Evolutionary conservation across 2,888 invertebrate species (phyloP).

Genomic region (Vannuccia rotundouncinata): DNA sequence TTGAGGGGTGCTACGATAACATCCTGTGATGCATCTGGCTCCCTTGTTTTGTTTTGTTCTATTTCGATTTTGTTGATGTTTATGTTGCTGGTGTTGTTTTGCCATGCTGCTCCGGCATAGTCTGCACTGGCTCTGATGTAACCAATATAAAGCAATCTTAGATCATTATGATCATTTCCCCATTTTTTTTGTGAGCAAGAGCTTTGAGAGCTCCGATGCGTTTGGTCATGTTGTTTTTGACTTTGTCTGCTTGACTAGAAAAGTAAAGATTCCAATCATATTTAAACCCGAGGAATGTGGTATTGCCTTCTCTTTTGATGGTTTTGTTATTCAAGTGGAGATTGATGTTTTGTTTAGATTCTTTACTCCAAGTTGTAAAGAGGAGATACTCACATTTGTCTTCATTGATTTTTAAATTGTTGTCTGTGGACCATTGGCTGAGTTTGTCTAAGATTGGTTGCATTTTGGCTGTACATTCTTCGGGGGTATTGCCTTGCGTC

Average conservation of each 20-base stretch:
- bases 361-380: not conserved
- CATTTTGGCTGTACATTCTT: not conserved
- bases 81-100: not conserved
- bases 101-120: not conserved
- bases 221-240: not conserved
- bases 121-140: not conserved
- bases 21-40: constrained; percentile 25
- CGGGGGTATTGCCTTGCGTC: not conserved
- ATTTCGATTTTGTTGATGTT: not conserved
- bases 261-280: not conserved
- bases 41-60: constrained; percentile 22
- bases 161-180: not conserved
- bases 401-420: not conserved
- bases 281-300: not conserved
- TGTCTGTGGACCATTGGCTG: not conserved
- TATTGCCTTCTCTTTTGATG: not conserved
- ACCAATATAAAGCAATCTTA: not conserved
- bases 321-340: not conserved
- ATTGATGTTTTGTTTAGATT: not conserved
- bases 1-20: constrained; percentile 53
- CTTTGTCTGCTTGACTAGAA: not conserved
- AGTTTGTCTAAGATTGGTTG: not conserved
- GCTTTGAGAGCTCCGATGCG: not conserved
- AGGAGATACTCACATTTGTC: constrained; percentile 6
- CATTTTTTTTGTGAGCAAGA: not conserved